Evolutionary conservation across 2,888 invertebrate species (phyloP), one percentile per base, ranked within the genome.

Genomic region (Celastrina argiolus): DNA sequence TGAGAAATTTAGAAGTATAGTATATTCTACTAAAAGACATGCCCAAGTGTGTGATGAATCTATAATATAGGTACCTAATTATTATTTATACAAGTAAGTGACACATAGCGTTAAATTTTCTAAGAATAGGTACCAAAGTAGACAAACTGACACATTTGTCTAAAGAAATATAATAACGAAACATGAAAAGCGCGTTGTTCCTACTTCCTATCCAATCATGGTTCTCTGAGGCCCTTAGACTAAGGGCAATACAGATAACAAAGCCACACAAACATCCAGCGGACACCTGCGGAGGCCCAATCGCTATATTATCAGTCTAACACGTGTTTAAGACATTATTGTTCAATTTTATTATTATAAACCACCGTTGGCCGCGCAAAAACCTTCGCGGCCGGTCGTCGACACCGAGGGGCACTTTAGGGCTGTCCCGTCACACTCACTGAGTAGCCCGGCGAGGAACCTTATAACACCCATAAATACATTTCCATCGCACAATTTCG

Each of bases 321-420:
- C 31, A 16, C 26, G 65, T 65, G 71, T 64, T 51, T 64, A 80
- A 72, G 80, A 82, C 83, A 85, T 85, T 87, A 82, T 82, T 84
- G 85, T 87, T 88, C 87, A 85, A 88, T 88, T n/a, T n/a, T 87
- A 80, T 86, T 87, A 87, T 85, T 86, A 86, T 85, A 88, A 84
- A 85, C 85, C 83, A 83, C 85, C 84, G 82, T 82, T 82, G 82
- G 82, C 71, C 78, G 81, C 83, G 85, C 85, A 87, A 89, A 88
- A 78, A 79, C 88, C 87, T 88, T 87, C 81, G 81, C 81, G 78
- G 81, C 75, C 83, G 90, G 88, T 88, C 90, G 82, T 81, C 84
- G 88, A 88, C 89, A 83, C 81, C 77, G 79, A 80, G 89, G 80
- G 89, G 88, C 88, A 85, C 88, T 88, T 88, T 86, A 89, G 88